Conservation (phyloP, 30 jellyfish, hydroid and myxozoan species). For the Aurelia aurita complex sp. Pacific region DNA sequence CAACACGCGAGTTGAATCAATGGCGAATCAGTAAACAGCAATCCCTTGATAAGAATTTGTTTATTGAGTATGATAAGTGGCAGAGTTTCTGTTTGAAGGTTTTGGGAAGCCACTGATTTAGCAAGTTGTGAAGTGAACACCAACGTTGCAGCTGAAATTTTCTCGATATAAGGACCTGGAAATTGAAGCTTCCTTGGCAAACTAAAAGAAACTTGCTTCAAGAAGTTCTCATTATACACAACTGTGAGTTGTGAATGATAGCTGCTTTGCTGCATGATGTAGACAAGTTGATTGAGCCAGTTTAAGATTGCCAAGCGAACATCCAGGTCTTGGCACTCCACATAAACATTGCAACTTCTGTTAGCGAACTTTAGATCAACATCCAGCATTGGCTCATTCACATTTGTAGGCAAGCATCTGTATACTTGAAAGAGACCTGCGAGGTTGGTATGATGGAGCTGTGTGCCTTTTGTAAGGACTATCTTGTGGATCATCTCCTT, state of each 20-base stretch:
- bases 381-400: not conserved
- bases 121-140: slow-evolving; percentile 28
- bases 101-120: not conserved
- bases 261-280: not conserved
- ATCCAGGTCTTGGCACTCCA: slow-evolving; percentile 24
- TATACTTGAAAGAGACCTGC: slow-evolving; percentile 17
- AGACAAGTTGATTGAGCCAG: slow-evolving; percentile 32
- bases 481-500: slow-evolving; percentile 26
- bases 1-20: slow-evolving; percentile 45
- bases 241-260: slow-evolving; percentile 18
- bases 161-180: slow-evolving; percentile 4
- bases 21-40: slow-evolving; percentile 17
- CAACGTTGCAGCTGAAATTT: slow-evolving; percentile 23
- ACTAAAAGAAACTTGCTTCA: slow-evolving; percentile 8
- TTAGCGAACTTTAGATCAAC: slow-evolving; percentile 33
- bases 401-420: not conserved
- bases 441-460: slow-evolving; percentile 25
- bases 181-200: slow-evolving; percentile 12
- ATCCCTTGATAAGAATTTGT: slow-evolving; percentile 14
- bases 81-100: not conserved
- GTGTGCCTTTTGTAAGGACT: slow-evolving; percentile 18
- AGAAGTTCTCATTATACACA: slow-evolving; percentile 24
- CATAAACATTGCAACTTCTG: slow-evolving; percentile 30
- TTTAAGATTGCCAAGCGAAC: slow-evolving; percentile 39
- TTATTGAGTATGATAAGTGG: slow-evolving; percentile 5